Percentiles rank a stretch among this genome's conserved stretches.
Conservation (phyloP, 1,140 invertebrate species). For the Heliconius hermathena region DNA sequence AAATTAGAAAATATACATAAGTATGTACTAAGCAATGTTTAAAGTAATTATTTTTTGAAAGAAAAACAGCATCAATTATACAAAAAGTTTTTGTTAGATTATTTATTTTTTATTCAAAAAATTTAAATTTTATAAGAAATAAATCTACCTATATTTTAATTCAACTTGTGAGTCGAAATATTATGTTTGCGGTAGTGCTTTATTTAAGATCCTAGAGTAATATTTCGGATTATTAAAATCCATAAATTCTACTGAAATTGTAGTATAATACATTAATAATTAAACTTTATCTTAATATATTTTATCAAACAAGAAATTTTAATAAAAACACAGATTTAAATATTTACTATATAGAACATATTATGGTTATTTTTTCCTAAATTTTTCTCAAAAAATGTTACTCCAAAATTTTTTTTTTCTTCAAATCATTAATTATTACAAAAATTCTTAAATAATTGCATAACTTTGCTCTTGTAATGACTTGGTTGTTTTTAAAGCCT, state of each 20-base stretch:
- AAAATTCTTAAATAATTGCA: background rate
- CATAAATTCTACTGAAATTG: too few relatives aligned
- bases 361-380: too few relatives aligned
- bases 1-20: background rate
- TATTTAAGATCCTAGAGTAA: background rate
- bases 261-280: too few relatives aligned
- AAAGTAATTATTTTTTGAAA: background rate
- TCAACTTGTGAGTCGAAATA: background rate
- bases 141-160: conserved; percentile 14
- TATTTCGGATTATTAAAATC: background rate
- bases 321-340: too few relatives aligned
- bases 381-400: background rate
- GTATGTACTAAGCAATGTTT: background rate
- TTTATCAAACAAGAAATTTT: too few relatives aligned
- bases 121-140: background rate
- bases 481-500: background rate
- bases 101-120: background rate
- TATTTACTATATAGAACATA: too few relatives aligned
- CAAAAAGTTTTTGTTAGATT: background rate
- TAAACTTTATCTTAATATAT: too few relatives aligned
- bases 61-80: background rate
- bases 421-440: too few relatives aligned
- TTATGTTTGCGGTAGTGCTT: background rate
- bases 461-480: background rate
- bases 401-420: too few relatives aligned